Conservation (phyloP, 2,797 vertebrate species). For the Sitta carolinensis region DNA sequence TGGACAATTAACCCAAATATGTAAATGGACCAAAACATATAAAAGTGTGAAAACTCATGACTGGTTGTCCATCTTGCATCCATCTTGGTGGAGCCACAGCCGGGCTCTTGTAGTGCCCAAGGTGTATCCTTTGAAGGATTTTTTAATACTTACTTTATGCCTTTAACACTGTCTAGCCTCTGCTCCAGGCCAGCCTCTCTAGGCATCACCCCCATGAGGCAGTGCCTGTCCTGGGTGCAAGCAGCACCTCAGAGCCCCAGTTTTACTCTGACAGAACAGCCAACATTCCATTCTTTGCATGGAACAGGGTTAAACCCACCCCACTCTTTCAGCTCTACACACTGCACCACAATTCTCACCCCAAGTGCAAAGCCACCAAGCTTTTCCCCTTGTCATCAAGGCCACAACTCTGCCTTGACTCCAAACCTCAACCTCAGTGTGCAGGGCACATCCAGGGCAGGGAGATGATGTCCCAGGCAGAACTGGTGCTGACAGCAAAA, state of each 20-base stretch:
- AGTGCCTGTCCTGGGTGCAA: accelerated
- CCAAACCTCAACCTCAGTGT: neutral
- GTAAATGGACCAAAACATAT: neutral
- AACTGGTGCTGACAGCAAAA: neutral
- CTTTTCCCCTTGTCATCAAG: neutral
- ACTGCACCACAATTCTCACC: accelerated
- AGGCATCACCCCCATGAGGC: neutral
- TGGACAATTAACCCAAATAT: neutral
- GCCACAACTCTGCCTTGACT: neutral
- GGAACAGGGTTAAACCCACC: neutral
- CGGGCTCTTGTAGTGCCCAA: neutral
- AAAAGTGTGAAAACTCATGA: neutral
- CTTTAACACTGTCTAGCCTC: neutral
- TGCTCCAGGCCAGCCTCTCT: neutral
- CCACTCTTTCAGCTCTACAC: neutral
- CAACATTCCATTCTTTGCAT: neutral
- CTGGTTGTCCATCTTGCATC: no score
- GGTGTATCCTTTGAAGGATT: neutral
- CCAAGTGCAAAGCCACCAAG: neutral
- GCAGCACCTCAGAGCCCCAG: neutral
- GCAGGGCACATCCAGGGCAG: neutral
- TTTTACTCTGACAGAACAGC: neutral
- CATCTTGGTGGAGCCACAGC: no score
- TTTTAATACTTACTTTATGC: neutral
- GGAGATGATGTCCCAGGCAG: neutral